These are phyloP conservation scores for Leptinotarsa tumamoca DNA, from an alignment of 2,888 invertebrate genomes.

Conservation along the genomic window DNA sequence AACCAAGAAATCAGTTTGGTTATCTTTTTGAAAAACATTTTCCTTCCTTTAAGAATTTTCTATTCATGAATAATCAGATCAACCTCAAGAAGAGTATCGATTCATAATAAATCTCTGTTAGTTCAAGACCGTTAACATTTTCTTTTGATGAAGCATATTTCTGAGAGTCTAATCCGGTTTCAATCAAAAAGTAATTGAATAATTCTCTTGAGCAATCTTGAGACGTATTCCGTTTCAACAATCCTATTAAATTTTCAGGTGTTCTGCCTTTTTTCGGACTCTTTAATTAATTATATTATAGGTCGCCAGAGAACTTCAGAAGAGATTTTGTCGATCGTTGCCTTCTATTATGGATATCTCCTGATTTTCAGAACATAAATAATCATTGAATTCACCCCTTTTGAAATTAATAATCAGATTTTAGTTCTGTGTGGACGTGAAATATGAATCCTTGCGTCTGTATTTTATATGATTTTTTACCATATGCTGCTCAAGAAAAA, in stretches of 20 bases:
- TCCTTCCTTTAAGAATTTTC: too few species aligned
- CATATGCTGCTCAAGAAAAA: too few species aligned
- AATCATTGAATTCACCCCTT: background rate
- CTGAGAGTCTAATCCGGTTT: background rate
- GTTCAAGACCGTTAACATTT: background rate
- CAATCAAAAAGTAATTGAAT: constrained; percentile 1
- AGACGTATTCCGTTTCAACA: background rate
- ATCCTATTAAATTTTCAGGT: constrained; percentile 3
- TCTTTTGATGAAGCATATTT: background rate
- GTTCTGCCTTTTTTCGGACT: background rate
- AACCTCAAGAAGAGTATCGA: too few species aligned
- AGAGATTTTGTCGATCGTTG: background rate
- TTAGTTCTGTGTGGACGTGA: too few species aligned
- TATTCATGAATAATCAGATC: too few species aligned
- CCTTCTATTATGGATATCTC: background rate
- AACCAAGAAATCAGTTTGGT: too few species aligned
- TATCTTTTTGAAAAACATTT: too few species aligned
- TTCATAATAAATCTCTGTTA: background rate
- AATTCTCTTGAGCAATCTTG: background rate
- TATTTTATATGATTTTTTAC: too few species aligned
- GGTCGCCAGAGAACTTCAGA: background rate
- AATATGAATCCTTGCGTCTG: too few species aligned
- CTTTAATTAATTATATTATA: background rate
- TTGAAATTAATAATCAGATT: too few species aligned
- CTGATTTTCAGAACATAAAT: background rate